Base-by-base conservation (phyloP, 2,888 invertebrate genomes). In the Lepidochrysops patricia region DNA sequence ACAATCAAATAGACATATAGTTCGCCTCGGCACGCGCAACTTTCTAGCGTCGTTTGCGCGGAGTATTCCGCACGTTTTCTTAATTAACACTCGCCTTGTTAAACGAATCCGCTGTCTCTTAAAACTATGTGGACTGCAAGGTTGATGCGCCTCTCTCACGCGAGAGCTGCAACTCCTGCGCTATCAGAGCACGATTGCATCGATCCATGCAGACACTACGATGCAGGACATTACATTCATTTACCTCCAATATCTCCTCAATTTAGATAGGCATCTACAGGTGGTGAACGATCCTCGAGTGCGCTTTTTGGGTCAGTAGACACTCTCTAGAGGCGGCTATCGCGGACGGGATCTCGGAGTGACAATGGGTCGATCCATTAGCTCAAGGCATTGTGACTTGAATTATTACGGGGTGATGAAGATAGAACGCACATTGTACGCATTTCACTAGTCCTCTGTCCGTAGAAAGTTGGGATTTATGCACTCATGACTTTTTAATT, bases 321-420 rank as follows among this genome's bases (percentile, higher is more conserved):
- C 63, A 60, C 57, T 60, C 63, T 62, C 58, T 60, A 58, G 52
- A 59, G 52, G 61, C 67, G 60, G 60, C 66, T 74, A 75, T 74
- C 75, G 62, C 60, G 63, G 64, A 66, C 65, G 62, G 64, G 70
- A 77, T 76, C 77, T 74, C 68, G 65, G 68, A 66, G 66, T 67
- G 73, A 77, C 77, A 74, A 74, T 73, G 68, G 69, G 63, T 67
- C 70, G 68, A 70, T 73, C 74, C 72, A 73, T 74, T 76, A 76
- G 72, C 64, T 29, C 23, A 26, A 12, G 29, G 52, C 37, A 59
- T 59, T 59, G 59, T 59, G 52, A 37, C 35, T 52, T 59, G 59
- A 59, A 52, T 52, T 59, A 59, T 59, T 59, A 35, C 35, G 27
- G 27, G 35, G 26, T 52, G 59, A 59, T 52, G 59, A 59, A 54